Base-by-base conservation (phyloP, 2,888 invertebrate species). In the Pristionchus fissidentatus region DNA sequence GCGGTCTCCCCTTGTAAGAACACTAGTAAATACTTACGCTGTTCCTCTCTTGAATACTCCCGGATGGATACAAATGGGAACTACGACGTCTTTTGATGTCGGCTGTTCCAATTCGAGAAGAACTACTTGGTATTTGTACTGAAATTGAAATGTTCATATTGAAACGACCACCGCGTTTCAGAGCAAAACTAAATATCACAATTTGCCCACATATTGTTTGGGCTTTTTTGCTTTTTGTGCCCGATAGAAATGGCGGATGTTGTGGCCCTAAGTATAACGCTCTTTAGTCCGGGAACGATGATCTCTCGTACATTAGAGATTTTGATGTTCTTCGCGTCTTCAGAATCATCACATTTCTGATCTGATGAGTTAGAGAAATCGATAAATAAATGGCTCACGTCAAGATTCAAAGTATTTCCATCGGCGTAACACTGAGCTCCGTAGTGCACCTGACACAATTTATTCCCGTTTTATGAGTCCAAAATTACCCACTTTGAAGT, bases 21-120 rank as follows among this genome's bases (percentile, higher is more conserved):
- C n/a, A n/a, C n/a, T n/a, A n/a, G n/a, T n/a, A n/a, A n/a, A n/a
- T n/a, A n/a, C n/a, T n/a, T n/a, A n/a, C n/a, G n/a, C n/a, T n/a
- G n/a, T n/a, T 1, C 22, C n/a, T 70, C 70, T 70, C 41, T 1
- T 8, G 8, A 70, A 0, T n/a, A 41, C 5, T 41, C 70, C 70
- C 22, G 70, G 70, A 13, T n/a, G 43, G 0, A 15, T n/a, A n/a
- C 70, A 70, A 26, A 70, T 70, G 13, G 70, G 70, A 10, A 70
- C 43, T 10, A 70, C 70, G 1, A 70, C 26, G n/a, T 70, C 70
- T n/a, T 41, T 70, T 0, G 41, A 26, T 3, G 70, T 41, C 19
- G 70, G 41, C n/a, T 70, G 70, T 19, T 70, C 70, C 41, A 70
- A 43, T 70, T 70, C 70, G 26, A 70, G 70, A 41, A 70, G 70